Conservation (phyloP, 2,113 vertebrate species). For the Micromys minutus region DNA sequence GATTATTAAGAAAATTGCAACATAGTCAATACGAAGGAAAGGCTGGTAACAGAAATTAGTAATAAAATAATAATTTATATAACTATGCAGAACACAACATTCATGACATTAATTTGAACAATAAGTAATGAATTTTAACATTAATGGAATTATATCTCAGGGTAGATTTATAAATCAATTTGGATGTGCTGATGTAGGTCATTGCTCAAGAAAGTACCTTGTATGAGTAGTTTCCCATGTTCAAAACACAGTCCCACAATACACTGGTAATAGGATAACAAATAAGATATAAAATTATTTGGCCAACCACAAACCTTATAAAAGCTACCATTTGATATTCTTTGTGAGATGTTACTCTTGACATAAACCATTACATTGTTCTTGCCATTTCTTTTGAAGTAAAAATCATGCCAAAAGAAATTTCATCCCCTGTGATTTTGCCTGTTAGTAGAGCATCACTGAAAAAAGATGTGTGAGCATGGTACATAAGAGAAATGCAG, state of each 20-base stretch:
- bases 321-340: background rate
- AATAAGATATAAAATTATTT: background rate
- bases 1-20: background rate
- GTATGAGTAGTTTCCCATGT: background rate
- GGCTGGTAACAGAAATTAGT: fast-evolving
- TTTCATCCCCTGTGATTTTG: background rate
- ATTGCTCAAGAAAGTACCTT: background rate
- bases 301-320: background rate
- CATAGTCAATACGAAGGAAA: background rate
- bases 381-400: background rate
- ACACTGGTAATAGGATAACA: background rate
- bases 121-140: background rate
- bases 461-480: background rate
- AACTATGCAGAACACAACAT: background rate
- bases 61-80: background rate
- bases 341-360: background rate
- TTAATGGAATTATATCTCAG: background rate
- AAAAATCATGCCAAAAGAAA: background rate
- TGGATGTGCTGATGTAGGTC: too few species aligned
- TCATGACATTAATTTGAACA: background rate
- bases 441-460: background rate
- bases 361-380: background rate
- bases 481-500: background rate
- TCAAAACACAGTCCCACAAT: background rate
- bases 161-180: background rate